phyloP scores from a whole-genome alignment of 2,797 vertebrate species.

The Avahi laniger region DNA sequence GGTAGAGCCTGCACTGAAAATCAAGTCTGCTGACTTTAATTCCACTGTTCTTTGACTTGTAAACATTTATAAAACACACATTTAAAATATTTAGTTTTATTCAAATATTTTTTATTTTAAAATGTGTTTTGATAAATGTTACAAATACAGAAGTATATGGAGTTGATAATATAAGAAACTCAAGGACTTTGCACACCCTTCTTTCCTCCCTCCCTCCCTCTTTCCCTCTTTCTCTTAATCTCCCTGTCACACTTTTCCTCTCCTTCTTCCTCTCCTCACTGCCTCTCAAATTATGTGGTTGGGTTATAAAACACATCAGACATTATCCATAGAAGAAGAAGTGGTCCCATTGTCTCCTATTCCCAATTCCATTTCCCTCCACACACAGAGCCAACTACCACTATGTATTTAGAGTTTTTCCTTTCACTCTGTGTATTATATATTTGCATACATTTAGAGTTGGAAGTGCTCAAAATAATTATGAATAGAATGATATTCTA shows the following conservation, averaged over 20 bases:
- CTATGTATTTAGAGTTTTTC: neutral
- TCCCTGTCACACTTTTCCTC: neutral
- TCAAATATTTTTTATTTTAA: neutral
- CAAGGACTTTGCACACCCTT: neutral
- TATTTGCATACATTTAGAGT: neutral
- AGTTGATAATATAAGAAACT: neutral
- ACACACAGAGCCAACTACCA: neutral
- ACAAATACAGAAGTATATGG: neutral
- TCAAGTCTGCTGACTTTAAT: neutral
- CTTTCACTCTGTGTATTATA: neutral
- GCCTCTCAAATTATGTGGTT: neutral
- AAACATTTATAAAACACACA: neutral
- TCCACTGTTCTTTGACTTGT: neutral
- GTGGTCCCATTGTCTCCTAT: neutral
- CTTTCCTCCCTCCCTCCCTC: neutral
- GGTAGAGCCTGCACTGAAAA: neutral
- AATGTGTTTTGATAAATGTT: neutral
- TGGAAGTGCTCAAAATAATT: neutral
- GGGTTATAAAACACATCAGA: neutral
- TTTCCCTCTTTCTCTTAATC: neutral
- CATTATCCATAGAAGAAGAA: neutral
- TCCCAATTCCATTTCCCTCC: neutral
- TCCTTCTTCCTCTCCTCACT: neutral
- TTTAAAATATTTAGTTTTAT: neutral
- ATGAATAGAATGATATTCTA: neutral